Conservation (phyloP, 1,140 invertebrate genomes). For the Drosophila melanica region DNA sequence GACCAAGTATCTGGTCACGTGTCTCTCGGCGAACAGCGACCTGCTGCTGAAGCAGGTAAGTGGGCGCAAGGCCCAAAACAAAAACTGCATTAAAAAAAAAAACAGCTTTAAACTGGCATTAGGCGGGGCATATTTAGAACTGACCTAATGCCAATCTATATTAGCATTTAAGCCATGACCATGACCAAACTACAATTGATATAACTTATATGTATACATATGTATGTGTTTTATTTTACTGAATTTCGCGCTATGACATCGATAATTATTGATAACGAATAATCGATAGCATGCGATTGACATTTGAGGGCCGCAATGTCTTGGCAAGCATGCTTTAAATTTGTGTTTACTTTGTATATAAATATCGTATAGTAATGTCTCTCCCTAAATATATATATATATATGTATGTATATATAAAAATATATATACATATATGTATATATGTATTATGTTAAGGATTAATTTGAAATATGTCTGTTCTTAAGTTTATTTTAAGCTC, state of each 20-base stretch:
- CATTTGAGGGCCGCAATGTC: no score
- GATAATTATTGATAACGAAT: no score
- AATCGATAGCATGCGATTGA: no score
- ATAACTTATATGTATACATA: not conserved
- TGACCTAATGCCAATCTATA: conserved; percentile 24
- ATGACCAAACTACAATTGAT: not conserved
- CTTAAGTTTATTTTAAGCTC: no score
- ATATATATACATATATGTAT: no score
- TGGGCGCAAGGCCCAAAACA: conserved; percentile 15
- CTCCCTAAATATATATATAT: conserved; percentile 6
- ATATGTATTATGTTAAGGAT: no score
- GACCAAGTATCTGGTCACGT: conserved; percentile 98
- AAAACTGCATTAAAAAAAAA: not conserved
- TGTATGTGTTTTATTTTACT: not conserved
- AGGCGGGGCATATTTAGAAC: no score
- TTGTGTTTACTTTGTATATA: no score
- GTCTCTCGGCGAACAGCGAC: conserved; percentile 96
- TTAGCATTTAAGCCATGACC: conserved; percentile 28
- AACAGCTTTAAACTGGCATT: not conserved
- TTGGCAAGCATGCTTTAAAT: no score
- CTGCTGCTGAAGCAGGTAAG: conserved; percentile 96
- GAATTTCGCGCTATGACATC: conserved; percentile 4
- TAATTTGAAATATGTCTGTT: no score
- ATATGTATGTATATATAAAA: no score
- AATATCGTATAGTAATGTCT: not conserved